Conservation (phyloP, 2,113 vertebrate genomes). For the Fregata magnificens region DNA sequence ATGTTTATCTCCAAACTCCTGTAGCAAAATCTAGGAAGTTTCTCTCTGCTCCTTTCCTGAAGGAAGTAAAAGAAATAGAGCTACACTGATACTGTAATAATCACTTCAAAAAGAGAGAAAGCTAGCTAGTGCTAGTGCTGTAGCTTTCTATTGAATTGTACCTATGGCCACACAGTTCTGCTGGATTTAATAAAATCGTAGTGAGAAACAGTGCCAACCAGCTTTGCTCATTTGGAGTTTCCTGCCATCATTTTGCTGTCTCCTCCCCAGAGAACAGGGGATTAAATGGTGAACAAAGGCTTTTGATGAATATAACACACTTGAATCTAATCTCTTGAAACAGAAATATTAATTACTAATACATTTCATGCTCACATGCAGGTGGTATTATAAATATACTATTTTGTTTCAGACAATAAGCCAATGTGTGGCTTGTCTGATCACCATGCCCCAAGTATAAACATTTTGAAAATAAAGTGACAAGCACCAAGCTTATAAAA, state of each 20-base stretch:
- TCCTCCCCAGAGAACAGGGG: neutral
- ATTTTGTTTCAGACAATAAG: neutral
- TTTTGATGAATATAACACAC: neutral
- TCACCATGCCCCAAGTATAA: neutral
- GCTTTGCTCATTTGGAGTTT: neutral
- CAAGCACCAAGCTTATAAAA: neutral
- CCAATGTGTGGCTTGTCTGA: neutral
- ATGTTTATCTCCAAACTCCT: neutral
- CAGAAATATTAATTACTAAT: neutral
- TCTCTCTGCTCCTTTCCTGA: neutral
- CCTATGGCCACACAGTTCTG: neutral
- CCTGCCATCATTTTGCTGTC: neutral
- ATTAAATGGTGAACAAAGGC: neutral
- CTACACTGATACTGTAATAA: neutral
- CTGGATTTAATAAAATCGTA: neutral
- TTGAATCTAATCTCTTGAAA: neutral
- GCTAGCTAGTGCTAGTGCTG: neutral
- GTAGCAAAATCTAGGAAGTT: neutral
- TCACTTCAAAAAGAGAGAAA: neutral
- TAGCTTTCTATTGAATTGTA: neutral
- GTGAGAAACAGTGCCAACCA: neutral
- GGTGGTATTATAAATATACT: neutral
- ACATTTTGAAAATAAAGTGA: neutral
- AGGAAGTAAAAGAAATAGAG: neutral
- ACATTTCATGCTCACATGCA: neutral